These are phyloP conservation scores for Laterallus jamaicensis DNA, from an alignment of 2,113 vertebrate genomes.

Conservation along the genomic window DNA sequence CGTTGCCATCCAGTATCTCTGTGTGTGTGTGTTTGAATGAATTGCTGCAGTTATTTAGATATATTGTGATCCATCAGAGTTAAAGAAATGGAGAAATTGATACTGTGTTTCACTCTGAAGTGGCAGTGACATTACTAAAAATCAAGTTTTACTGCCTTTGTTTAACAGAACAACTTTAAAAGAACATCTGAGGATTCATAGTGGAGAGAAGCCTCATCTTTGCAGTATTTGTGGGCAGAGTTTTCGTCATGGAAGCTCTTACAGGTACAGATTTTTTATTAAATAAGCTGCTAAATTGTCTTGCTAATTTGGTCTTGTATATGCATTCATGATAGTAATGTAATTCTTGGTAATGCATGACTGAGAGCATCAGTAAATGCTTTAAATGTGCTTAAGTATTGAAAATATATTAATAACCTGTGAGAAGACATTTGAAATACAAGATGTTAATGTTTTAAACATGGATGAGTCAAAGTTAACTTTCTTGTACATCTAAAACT, in stretches of 20 bases:
- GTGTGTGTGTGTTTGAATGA: not conserved
- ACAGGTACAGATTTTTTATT: constrained; percentile 80
- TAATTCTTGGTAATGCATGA: not conserved
- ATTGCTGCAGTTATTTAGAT: not conserved
- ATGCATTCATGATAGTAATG: not conserved
- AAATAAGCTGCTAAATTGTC: not conserved
- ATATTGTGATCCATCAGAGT: not conserved
- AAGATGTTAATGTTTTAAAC: not conserved
- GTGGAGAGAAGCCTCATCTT: constrained; percentile 96
- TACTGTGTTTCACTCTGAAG: not conserved
- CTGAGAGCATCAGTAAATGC: not conserved
- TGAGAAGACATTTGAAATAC: not conserved
- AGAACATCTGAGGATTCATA: constrained; percentile 97
- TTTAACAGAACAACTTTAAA: constrained; percentile 89
- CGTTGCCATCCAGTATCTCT: not conserved
- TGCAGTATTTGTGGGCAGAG: constrained; percentile 98
- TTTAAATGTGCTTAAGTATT: not conserved
- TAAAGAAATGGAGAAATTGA: not conserved
- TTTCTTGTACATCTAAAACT: not conserved
- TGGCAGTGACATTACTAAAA: not conserved
- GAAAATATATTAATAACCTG: not conserved
- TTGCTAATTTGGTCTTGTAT: not conserved
- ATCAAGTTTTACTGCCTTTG: not conserved
- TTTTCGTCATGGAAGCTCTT: constrained; percentile 97
- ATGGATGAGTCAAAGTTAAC: not conserved